phyloP scores from a whole-genome alignment of 2,797 vertebrate species.

The Myotis vivesi region DNA sequence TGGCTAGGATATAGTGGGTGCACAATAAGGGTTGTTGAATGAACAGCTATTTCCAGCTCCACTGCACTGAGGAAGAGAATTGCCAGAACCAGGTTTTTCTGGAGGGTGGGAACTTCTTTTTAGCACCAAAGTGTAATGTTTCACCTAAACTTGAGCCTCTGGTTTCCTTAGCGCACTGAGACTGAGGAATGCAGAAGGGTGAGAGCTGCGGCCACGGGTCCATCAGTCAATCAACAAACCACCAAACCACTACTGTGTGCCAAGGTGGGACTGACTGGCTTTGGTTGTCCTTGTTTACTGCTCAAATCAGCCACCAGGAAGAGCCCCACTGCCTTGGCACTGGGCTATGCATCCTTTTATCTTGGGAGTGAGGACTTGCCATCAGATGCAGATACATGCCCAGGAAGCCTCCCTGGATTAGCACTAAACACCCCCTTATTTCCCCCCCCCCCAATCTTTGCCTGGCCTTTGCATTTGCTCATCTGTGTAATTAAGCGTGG shows the following conservation, averaged over 20 bases:
- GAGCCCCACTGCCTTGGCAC: not conserved
- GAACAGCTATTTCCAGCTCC: not conserved
- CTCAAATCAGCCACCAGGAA: not conserved
- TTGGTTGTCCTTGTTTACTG: not conserved
- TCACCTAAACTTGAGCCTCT: not conserved
- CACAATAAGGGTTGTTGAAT: conserved; percentile 1
- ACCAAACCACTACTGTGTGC: not conserved
- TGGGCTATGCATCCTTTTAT: not conserved
- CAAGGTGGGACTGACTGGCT: not conserved
- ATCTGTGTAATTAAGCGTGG: not conserved
- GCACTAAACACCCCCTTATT: not conserved
- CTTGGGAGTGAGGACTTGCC: not conserved
- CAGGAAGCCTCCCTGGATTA: conserved; percentile 9
- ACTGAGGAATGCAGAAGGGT: not conserved
- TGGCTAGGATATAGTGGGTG: not conserved
- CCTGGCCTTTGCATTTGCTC: not conserved
- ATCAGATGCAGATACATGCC: not conserved
- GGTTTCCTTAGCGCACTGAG: conserved; percentile 26
- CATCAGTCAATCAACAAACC: not conserved
- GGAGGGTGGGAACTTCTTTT: not conserved
- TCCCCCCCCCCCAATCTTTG: not conserved
- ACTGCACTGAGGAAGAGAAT: not conserved
- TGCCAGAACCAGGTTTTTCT: conserved; percentile 21
- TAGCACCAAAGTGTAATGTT: conserved; percentile 3
- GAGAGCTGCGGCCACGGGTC: not conserved